Evolutionary conservation across 1,140 invertebrate species (phyloP), one percentile per base, ranked within the genome.

Genomic region (Pentalonia nigronervosa): DNA sequence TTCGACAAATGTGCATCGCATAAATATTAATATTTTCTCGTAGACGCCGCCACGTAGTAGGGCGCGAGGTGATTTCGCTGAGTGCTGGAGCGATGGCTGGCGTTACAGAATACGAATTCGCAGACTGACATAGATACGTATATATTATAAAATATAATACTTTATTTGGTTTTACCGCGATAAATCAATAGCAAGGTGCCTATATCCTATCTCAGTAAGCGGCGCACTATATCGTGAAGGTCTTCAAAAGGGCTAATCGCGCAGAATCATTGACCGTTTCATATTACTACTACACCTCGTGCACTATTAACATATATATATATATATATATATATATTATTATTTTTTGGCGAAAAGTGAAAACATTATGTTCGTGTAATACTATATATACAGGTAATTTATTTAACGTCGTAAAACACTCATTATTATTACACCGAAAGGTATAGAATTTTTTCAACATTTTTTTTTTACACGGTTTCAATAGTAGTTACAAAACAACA

Each of bases 261-360:
- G 47, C 9, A 34, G 48, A 48, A 92, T 84, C 48, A 36, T 41
- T 53, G 76, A 92, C 91, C 91, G 91, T 93, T 92, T 92, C 91
- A 48, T 56, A 53, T 86, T 86, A 45, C 53, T 45, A 41, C 41
- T 4, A 45, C 53, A 34, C 41, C 17, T 53, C 23, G 3, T 36
- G 50, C 36, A 53, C 36, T 47, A 30, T 30, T 17, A 17, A 34
- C 11, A 23, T 21, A 23, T 53, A 21, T 21, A 83, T 84, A 41
- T 41, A 41, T 2, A 2, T 41, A 41, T 41, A 41, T 4, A 41
- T 41, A 41, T 4, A n/a, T n/a, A n/a, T n/a, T n/a, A n/a, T n/a
- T n/a, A n/a, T 4, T 41, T 41, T 41, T 41, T 41, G 41, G 4
- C 41, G 41, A 41, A 41, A 1, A 41, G 41, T 41, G 41, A 41